Evolutionary conservation across 2,888 invertebrate species (phyloP).

Genomic region (Drosophila quinaria): DNA sequence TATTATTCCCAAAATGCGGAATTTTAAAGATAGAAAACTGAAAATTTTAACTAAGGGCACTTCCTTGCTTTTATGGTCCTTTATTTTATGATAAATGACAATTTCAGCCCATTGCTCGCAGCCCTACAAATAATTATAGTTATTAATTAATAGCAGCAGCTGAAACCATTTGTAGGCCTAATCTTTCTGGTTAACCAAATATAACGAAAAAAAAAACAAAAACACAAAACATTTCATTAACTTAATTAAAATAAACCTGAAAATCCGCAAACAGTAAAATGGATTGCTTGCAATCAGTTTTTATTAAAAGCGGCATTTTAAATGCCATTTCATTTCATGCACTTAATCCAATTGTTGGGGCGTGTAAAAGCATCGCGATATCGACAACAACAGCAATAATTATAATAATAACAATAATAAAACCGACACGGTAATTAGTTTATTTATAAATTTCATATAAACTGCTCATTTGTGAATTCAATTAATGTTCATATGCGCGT

Average conservation of each 20-base stretch:
- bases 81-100: not conserved
- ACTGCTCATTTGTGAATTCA: constrained; percentile 73
- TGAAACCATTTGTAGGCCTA: constrained; percentile 18
- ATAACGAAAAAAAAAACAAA: constrained; percentile 6
- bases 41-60: not conserved
- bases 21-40: not conserved
- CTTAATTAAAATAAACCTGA: constrained; percentile 70
- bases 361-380: constrained; percentile 38
- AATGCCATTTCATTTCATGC: constrained; percentile 63
- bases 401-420: constrained; percentile 39
- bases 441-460: constrained; percentile 70
- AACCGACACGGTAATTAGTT: constrained; percentile 66
- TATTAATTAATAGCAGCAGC: constrained; percentile 29
- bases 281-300: constrained; percentile 37
- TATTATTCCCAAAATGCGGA: not conserved
- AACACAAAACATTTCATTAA: constrained; percentile 63
- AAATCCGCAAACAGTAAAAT: constrained; percentile 56
- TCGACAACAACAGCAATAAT: constrained; percentile 23
- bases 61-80: not conserved
- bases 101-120: not conserved
- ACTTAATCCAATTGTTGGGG: constrained; percentile 73
- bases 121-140: not conserved
- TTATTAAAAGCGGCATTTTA: constrained; percentile 62
- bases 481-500: constrained; percentile 70
- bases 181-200: constrained; percentile 31